Conservation (phyloP, 1,140 invertebrate species). For the Heliconius hewitsoni region DNA sequence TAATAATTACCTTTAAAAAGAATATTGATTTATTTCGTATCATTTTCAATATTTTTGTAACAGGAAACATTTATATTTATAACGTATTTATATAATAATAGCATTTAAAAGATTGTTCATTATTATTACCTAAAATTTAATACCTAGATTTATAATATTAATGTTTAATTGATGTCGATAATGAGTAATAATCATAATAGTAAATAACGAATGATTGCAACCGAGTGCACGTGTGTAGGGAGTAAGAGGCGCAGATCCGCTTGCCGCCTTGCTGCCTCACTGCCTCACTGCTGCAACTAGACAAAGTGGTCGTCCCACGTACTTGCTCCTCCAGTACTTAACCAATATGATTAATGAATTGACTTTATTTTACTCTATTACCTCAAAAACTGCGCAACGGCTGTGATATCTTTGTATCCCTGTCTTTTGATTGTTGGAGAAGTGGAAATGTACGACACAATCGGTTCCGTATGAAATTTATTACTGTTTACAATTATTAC, state of each 20-base stretch:
- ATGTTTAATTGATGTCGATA: slow-evolving; percentile 81
- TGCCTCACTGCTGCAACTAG: slow-evolving; percentile 56
- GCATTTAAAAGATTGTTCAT: slow-evolving; percentile 82
- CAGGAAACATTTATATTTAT: slow-evolving; percentile 83
- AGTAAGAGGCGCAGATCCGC: slow-evolving; percentile 46
- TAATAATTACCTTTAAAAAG: slow-evolving; percentile 81
- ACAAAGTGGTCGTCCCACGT: slow-evolving; percentile 63
- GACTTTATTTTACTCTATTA: slow-evolving; percentile 80
- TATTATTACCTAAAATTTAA: slow-evolving; percentile 82
- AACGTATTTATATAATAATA: slow-evolving; percentile 83
- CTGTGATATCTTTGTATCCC: slow-evolving; percentile 75
- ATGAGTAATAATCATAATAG: slow-evolving; percentile 77
- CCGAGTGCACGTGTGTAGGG: slow-evolving; percentile 68
- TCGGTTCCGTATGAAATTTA: slow-evolving; percentile 63
- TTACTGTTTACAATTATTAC: slow-evolving; percentile 61
- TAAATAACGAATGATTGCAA: slow-evolving; percentile 79
- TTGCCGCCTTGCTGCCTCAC: slow-evolving; percentile 27
- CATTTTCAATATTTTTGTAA: slow-evolving; percentile 83
- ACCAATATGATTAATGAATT: slow-evolving; percentile 81
- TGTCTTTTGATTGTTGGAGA: slow-evolving; percentile 77
- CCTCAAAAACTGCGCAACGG: slow-evolving; percentile 74
- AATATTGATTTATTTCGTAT: slow-evolving; percentile 81
- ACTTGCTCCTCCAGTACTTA: slow-evolving; percentile 62
- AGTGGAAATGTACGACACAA: slow-evolving; percentile 61
- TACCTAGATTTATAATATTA: slow-evolving; percentile 81